Evolutionary conservation across 2,113 vertebrate species (phyloP), one percentile per base, ranked within the genome.

Genomic region (Cheirogaleus medius): DNA sequence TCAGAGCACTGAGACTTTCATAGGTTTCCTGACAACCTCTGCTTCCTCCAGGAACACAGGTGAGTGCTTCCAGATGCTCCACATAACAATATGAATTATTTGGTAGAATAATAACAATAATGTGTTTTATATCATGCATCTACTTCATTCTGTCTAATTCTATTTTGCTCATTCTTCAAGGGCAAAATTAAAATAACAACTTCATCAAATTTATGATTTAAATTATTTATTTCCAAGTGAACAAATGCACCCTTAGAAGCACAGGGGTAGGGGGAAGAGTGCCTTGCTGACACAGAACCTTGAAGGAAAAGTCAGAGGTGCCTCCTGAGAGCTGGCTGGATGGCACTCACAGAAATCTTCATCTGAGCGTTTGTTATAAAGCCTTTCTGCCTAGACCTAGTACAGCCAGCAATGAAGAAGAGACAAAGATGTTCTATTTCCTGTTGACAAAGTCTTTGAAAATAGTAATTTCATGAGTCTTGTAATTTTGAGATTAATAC

Each of bases 291-390:
- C 58, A 29, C 25, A 42, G 1, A 15, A 2, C 9, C 21, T 47
- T 42, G 18, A 44, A 52, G 12, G 21, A 90, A 78, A 87, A 25
- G 12, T 10, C 39, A 39, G 34, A 60, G 6, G 21, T 25, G 7
- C 7, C 13, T 69, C 14, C 0, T 13, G 29, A n/a, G 6, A 60
- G 1, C 3, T 3, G 14, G 54, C 15, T 76, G 54, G 8, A 14
- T 9, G 2, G 8, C 4, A 12, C 9, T 1, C 6, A 3, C n/a
- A 34, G 78, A 21, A 49, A 1, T 34, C 52, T 14, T 60, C 14
- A 44, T 14, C 37, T 34, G n/a, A 32, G 42, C 44, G 3, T 81
- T 60, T 5, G 3, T 52, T 47, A 54, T 29, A 68, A 68, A 63
- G 17, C 7, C 17, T 71, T 80, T 29, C 49, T 20, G 34, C 27